Percentiles rank a stretch among this genome's conserved stretches.
These are phyloP conservation scores for Hetaerina americana DNA, from an alignment of 1,140 invertebrate species.

Conservation along the genomic window DNA sequence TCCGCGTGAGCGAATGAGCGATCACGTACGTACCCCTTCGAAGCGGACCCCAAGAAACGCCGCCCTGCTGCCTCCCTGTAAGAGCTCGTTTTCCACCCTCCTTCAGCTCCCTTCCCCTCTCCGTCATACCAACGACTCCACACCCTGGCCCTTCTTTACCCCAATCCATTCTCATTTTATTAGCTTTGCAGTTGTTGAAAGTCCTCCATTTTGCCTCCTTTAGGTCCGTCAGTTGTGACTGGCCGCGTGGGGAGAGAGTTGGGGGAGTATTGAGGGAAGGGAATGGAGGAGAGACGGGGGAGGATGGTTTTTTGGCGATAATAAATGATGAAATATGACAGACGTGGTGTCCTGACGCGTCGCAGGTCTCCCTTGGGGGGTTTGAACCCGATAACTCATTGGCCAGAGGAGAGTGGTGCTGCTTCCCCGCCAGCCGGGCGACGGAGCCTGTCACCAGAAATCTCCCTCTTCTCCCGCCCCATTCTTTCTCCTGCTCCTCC, in stretches of 20 bases:
- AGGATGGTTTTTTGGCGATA: neutral
- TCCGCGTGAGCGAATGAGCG: too few relatives aligned
- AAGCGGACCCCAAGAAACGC: too few relatives aligned
- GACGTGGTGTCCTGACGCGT: neutral
- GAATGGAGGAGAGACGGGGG: too few relatives aligned
- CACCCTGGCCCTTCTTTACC: neutral
- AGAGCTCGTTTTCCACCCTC: too few relatives aligned
- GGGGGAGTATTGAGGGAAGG: too few relatives aligned
- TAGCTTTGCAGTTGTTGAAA: neutral
- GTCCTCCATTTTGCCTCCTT: neutral
- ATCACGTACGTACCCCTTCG: too few relatives aligned
- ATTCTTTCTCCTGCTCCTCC: neutral
- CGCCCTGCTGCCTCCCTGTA: too few relatives aligned
- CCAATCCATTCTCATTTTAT: neutral
- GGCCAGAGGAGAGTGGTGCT: neutral
- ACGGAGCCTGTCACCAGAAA: neutral
- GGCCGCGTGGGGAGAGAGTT: too few relatives aligned
- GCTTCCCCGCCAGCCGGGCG: neutral
- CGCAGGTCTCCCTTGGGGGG: neutral
- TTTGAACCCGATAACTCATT: neutral
- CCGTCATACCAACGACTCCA: neutral
- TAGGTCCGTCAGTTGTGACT: too few relatives aligned
- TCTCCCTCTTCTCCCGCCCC: neutral
- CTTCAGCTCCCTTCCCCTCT: neutral
- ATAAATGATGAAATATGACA: constrained; percentile 1